Evolutionary conservation across 1,140 invertebrate species (phyloP), one percentile per base, ranked within the genome.

Genomic region (Pseudomyrmex cubaensis): DNA sequence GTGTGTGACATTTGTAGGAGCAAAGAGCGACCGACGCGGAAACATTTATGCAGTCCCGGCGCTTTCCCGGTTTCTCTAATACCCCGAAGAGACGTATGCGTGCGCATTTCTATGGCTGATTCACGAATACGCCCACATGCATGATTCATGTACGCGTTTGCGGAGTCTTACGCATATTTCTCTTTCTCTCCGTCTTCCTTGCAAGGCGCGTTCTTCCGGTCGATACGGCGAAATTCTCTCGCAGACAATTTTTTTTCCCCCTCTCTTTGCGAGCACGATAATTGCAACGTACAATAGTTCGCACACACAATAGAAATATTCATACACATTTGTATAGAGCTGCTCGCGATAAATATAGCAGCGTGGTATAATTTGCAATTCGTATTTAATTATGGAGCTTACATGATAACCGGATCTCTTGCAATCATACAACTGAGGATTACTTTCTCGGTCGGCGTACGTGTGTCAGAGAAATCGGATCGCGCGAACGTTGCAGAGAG

Each of bases 21-120:
- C 44, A 48, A 48, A 70, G 44, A 54, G 20, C 48, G 46, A 72
- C 20, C 56, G 67, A 8, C 50, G 44, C 54, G 54, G 35, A 72
- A 80, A 80, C 76, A 80, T 80, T 80, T 70, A 80, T 72, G 66
- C 66, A 78, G 76, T 35, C 52, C 57, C 50, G 64, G 5, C 35
- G 76, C 44, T 59, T 80, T 22, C 46, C 54, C 44, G 15, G 35
- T 12, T 59, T 54, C 20, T 72, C 54, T 80, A 72, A 72, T 20
- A 59, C 8, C 22, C 54, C 50, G n/a, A 72, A n/a, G 56, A 17
- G 15, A 70, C 15, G 35, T 15, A 78, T 66, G 54, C 46, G n/a
- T 57, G 54, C 54, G 44, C 76, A 50, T 59, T 80, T 70, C 64
- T 77, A 46, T 56, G 35, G 44, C 62, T 80, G 66, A 72, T 70